Base-by-base conservation (phyloP, 2,113 vertebrate species). In the Ptilorrhoa leucosticta region DNA sequence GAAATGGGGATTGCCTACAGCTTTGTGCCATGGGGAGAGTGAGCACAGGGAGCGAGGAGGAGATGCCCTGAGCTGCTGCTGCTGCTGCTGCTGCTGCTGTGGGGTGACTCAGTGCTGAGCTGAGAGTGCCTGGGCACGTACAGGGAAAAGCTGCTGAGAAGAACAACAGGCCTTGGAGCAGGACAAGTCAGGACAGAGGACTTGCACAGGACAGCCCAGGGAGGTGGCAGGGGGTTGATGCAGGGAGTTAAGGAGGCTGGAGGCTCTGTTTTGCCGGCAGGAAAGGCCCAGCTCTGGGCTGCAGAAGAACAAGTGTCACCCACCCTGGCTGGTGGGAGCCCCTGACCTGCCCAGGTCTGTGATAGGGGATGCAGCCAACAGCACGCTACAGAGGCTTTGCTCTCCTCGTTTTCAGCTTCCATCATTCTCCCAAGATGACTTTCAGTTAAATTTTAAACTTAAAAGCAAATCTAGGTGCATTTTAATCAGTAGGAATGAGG, bases 171-270 rank as follows among this genome's bases (percentile, higher is more conserved):
- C 15, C 66, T 23, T 1, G 28, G 56, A 1, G 35, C 7, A 8
- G 76, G 94, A 65, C 96, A 88, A 97, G 94, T 88, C 90, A 90
- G 89, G 90, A 84, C 94, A 81, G 48, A 51, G 83, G 80, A 51
- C 33, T 23, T 20, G 64, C 50, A 19, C 37, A 11, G 60, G 66
- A 58, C 51, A 82, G 82, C 89, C 56, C 42, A 14, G 85, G 71
- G 89, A 83, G 90, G 71, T 57, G 89, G n/a, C 73, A 57, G 75
- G 44, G 56, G 42, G 63, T 18, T 53, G 48, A 22, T 84, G 1
- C 2, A 44, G 63, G 56, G 53, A 48, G 53, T 53, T 83, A 11
- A 61, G 27, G 51, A 50, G 73, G 51, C 69, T 87, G 79, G 37
- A 48, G 69, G 73, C 18, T 94, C 89, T 31, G 42, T 4, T 87